Percentiles rank a stretch among this genome's conserved stretches.
Evolutionary conservation across 1,140 invertebrate species (phyloP).

Genomic region (Drosophila bocqueti): DNA sequence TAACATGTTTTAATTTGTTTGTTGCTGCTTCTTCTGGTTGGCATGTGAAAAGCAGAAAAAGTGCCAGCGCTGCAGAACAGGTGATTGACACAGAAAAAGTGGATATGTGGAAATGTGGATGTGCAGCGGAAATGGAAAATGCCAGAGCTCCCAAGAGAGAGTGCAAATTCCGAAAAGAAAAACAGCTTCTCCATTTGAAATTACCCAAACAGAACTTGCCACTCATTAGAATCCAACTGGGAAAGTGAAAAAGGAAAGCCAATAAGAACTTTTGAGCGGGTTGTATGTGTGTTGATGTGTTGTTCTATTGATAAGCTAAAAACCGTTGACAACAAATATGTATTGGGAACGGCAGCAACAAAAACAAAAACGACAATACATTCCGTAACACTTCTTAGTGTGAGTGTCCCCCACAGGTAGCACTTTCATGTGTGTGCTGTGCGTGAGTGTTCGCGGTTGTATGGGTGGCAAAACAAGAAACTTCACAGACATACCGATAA

Average conservation of each 20-base stretch:
- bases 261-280: constrained; percentile 27
- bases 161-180: constrained; percentile 12
- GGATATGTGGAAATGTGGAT: constrained; percentile 20
- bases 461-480: constrained; percentile 74
- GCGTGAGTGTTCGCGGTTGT: constrained; percentile 21
- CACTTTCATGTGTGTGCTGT: neutral
- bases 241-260: constrained; percentile 1
- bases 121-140: constrained; percentile 61
- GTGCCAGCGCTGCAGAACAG: constrained; percentile 67
- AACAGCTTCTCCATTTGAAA: constrained; percentile 34
- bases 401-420: constrained; percentile 22
- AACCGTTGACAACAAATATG: constrained; percentile 75
- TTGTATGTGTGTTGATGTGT: constrained; percentile 17
- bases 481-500: constrained; percentile 58
- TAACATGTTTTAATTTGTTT: constrained; percentile 51
- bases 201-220: constrained; percentile 27
- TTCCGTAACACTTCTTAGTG: constrained; percentile 53
- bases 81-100: constrained; percentile 75
- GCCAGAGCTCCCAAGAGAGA: constrained; percentile 9
- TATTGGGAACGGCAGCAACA: constrained; percentile 68
- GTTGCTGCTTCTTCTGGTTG: constrained; percentile 37
- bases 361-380: constrained; percentile 50
- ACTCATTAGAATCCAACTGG: constrained; percentile 30
- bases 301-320: constrained; percentile 64
- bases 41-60: constrained; percentile 39